phyloP scores from a whole-genome alignment of 2,888 invertebrate species.

The Gasteruption jaculator region DNA sequence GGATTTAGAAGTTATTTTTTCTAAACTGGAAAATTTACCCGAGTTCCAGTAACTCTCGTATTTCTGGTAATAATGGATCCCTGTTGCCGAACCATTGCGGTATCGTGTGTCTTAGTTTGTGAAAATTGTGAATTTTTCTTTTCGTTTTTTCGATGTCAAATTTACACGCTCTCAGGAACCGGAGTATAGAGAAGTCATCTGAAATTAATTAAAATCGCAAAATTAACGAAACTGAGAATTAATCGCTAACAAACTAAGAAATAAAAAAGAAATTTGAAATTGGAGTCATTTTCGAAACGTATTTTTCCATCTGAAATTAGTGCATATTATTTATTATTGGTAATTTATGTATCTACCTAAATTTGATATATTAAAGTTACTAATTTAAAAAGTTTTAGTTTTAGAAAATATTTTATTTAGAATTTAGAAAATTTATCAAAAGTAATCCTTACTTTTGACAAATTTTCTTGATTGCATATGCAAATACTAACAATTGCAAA shows the following conservation, averaged over 20 bases:
- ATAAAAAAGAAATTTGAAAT: not conserved
- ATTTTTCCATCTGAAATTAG: not conserved
- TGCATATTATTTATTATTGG: not conserved
- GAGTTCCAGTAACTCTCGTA: conserved; percentile 57
- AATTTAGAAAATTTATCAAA: no score
- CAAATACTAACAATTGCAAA: no score
- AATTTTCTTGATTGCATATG: no score
- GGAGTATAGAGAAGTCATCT: conserved; percentile 55
- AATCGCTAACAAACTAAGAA: not conserved
- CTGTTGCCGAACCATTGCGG: conserved; percentile 62
- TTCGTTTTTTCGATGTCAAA: conserved; percentile 59
- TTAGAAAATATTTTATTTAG: no score
- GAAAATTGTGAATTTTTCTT: conserved; percentile 57
- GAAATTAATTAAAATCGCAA: conserved; percentile 12
- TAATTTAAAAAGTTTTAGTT: no score
- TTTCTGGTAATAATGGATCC: conserved; percentile 56
- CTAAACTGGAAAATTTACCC: conserved; percentile 46
- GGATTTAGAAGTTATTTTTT: no score
- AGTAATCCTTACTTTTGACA: no score
- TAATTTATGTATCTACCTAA: not conserved
- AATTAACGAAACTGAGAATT: not conserved
- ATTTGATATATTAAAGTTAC: no score
- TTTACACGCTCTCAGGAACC: conserved; percentile 62
- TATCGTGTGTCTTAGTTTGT: conserved; percentile 55
- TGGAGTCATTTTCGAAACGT: not conserved